Evolutionary conservation across 2,888 invertebrate species (phyloP), one percentile per base, ranked within the genome.

Genomic region (Andrena haemorrhoa): DNA sequence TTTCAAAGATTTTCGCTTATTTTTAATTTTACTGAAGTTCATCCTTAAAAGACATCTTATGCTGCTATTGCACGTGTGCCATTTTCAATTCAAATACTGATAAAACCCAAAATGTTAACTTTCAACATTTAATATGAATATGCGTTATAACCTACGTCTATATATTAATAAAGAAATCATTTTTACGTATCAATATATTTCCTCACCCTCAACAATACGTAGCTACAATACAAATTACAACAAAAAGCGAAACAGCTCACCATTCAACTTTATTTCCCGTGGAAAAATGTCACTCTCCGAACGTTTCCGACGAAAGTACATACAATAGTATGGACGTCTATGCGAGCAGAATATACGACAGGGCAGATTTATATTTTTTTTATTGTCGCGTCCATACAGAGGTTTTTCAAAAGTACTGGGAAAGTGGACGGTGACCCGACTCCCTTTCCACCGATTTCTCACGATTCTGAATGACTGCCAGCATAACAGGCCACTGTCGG

Each of bases 381-480:
- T n/a, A 53, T 72, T 72, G 79, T 72, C 29, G 20, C 66, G 47
- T 8, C 20, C 71, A 33, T 68, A 49, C 47, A 23, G 29, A 71
- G 35, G 6, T 47, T 49, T 53, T n/a, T 26, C 8, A 31, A 71
- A 47, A 10, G 79, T 6, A 61, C 29, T 33, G 56, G 51, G 51
- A 60, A 63, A 65, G 61, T 63, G 73, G 41, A 51, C 20, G 51
- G 41, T 51, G 56, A 29, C 66, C 56, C 31, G 53, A 56, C 33
- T 35, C 35, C 61, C 56, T 72, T 72, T 58, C 26, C 12, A 56
- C 35, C 65, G 56, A 71, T 83, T 86, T 86, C 86, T 87, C 86
- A 86, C 85, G 87, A 82, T 76, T 68, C 53, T 82, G 82, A 86
- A 86, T 82, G 82, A 82, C 60, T 69, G 58, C 56, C 33, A 41